phyloP scores from a whole-genome alignment of 2,888 invertebrate species.

The Limenitis camilla region DNA sequence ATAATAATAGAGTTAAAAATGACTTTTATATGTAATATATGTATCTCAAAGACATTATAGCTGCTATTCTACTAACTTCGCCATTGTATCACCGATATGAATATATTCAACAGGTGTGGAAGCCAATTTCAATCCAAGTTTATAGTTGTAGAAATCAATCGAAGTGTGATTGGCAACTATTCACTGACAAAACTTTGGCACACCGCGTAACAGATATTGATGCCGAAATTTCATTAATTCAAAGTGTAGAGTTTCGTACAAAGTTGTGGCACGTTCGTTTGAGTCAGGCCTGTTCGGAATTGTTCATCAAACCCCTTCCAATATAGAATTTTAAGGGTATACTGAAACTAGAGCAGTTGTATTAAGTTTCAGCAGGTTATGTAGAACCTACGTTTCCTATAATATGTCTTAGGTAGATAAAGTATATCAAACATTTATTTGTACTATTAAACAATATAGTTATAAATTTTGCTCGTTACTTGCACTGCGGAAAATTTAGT shows the following conservation, averaged over 20 bases:
- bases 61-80: too few species aligned
- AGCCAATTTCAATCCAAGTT: neutral
- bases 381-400: too few species aligned
- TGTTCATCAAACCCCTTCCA: conserved; percentile 33
- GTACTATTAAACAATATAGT: too few species aligned
- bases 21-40: too few species aligned
- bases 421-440: too few species aligned
- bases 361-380: conserved; percentile 1
- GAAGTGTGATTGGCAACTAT: conserved; percentile 3
- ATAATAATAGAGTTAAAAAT: too few species aligned
- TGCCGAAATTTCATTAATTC: conserved; percentile 45
- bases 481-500: too few species aligned
- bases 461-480: too few species aligned
- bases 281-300: conserved; percentile 27
- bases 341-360: conserved; percentile 14
- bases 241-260: conserved; percentile 35
- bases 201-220: conserved; percentile 8
- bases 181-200: neutral
- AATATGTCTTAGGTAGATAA: too few species aligned
- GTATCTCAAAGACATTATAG: too few species aligned
- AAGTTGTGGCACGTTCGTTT: conserved; percentile 30
- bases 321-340: conserved; percentile 23
- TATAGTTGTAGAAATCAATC: conserved; percentile 1
- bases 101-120: neutral
- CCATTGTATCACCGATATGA: too few species aligned